phyloP scores from a whole-genome alignment of 23 tunicate genomes.

The Oikopleura dioica region DNA sequence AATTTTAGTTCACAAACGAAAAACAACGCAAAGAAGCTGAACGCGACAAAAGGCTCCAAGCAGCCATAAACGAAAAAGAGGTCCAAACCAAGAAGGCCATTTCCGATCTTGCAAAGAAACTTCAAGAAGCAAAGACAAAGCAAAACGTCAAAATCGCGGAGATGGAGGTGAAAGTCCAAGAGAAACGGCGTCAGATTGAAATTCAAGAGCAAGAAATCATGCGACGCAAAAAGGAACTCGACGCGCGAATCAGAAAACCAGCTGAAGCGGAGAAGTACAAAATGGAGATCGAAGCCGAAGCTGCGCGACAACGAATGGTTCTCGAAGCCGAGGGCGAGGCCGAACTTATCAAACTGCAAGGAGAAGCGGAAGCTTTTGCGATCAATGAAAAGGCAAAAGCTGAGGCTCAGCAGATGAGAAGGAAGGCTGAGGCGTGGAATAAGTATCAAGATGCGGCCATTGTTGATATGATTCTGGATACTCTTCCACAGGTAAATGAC shows the following conservation, averaged over 20 bases:
- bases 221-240: conserved; percentile 63
- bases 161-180: conserved; percentile 85
- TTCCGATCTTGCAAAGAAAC: conserved; percentile 78
- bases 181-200: conserved; percentile 51
- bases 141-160: conserved; percentile 81
- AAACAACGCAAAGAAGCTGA: no score
- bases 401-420: conserved; percentile 64
- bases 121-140: conserved; percentile 79
- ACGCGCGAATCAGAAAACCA: conserved; percentile 75
- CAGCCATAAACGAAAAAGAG: conserved; percentile 18
- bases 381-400: no score
- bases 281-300: no score
- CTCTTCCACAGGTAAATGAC: conserved; percentile 47
- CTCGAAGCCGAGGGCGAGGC: no score
- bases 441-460: conserved; percentile 87
- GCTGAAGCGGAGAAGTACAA: conserved; percentile 87
- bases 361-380: no score
- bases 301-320: no score
- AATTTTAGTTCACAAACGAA: no score
- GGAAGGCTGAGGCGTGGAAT: conserved; percentile 89
- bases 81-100: conserved; percentile 65
- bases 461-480: conserved; percentile 68
- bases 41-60: no score
- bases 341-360: no score
- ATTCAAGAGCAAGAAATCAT: conserved; percentile 78